Evolutionary conservation across 2,113 vertebrate species (phyloP).

Genomic region (Echinops telfairi): DNA sequence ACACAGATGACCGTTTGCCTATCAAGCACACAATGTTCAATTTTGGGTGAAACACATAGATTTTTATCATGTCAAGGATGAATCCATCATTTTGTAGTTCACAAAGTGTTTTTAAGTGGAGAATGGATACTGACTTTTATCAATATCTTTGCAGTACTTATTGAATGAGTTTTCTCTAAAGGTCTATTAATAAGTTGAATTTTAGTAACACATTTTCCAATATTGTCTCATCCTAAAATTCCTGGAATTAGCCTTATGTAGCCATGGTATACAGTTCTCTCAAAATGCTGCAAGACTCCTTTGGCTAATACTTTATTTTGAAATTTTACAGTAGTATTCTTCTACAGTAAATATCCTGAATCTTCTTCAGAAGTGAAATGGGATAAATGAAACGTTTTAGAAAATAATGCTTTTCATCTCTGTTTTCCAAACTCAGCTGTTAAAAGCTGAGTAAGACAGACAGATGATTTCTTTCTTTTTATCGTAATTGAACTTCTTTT

Average conservation of each 20-base stretch:
- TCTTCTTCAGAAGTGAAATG: not conserved
- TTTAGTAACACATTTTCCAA: not conserved
- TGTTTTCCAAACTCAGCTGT: conserved; percentile 28
- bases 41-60: not conserved
- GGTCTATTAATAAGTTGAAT: not conserved
- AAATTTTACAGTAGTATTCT: conserved; percentile 18
- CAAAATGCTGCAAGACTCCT: not conserved
- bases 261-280: not conserved
- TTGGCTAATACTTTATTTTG: not conserved
- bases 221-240: not conserved
- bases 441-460: conserved; percentile 17
- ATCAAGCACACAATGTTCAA: not conserved
- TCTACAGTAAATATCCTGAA: not conserved
- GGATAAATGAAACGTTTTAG: conserved; percentile 3
- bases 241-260: not conserved
- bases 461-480: not conserved
- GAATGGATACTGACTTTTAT: conserved; percentile 16
- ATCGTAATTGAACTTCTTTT: not conserved
- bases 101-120: conserved; percentile 25
- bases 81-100: conserved; percentile 14
- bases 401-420: not conserved
- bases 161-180: conserved; percentile 28
- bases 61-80: not conserved
- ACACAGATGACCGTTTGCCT: conserved; percentile 9
- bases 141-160: conserved; percentile 11